Percentiles rank a stretch among this genome's conserved stretches.
These are phyloP conservation scores for Enchytraeus crypticus DNA, from an alignment of 2,888 invertebrate species.

Conservation along the genomic window DNA sequence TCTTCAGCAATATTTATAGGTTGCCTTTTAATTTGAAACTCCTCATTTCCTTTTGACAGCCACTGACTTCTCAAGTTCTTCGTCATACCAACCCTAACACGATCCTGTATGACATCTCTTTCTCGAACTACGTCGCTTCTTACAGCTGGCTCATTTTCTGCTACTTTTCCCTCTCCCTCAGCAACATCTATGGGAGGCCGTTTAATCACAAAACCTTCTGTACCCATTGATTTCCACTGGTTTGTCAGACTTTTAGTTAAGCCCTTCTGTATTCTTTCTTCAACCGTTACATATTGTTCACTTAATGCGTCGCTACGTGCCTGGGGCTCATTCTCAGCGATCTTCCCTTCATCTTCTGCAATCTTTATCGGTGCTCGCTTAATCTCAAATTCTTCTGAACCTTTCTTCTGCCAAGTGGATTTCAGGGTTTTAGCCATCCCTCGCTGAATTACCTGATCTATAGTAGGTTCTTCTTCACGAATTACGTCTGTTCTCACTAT, in stretches of 20 bases:
- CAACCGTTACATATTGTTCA: not conserved
- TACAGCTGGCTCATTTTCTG: not conserved
- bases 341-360: constrained; percentile 3
- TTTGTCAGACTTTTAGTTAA: not conserved
- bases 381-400: not conserved
- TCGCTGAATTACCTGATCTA: not conserved
- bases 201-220: constrained; percentile 1
- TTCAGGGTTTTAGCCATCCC: not conserved
- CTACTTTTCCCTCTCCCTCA: constrained; percentile 23
- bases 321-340: not conserved
- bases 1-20: constrained; percentile 7
- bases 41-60: not conserved
- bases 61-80: not conserved
- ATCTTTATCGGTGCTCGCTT: not conserved
- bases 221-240: constrained; percentile 7
- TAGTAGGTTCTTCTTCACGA: not conserved
- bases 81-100: not conserved
- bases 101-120: not conserved
- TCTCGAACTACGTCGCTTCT: not conserved
- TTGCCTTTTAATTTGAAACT: not conserved
- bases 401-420: not conserved
- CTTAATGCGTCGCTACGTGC: not conserved
- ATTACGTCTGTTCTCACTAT: constrained; percentile 2
- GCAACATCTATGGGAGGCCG: not conserved
- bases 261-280: constrained; percentile 4